Evolutionary conservation across 2,797 vertebrate genomes (phyloP).

Genomic region (Alauda arvensis): DNA sequence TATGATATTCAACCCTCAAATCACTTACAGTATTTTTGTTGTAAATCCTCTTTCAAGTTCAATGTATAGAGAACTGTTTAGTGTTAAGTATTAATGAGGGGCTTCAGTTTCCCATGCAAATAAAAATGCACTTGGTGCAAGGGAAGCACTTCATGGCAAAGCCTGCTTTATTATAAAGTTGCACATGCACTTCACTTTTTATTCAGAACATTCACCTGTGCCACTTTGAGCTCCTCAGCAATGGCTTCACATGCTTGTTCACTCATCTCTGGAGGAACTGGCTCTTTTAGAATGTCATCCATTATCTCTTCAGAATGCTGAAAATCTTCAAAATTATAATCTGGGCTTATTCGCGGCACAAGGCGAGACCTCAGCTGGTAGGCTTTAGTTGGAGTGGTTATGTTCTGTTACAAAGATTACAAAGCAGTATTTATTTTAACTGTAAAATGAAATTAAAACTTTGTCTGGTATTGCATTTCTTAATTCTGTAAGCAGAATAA

Average conservation of each 20-base stretch:
- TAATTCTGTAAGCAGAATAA: background rate
- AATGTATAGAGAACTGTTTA: background rate
- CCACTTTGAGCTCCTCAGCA: slow-evolving; percentile 83
- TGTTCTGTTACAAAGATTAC: slow-evolving; percentile 74
- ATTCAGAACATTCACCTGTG: slow-evolving; percentile 76
- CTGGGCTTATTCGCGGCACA: slow-evolving; percentile 79
- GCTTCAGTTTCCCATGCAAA: background rate
- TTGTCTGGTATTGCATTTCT: background rate
- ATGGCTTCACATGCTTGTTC: slow-evolving; percentile 86
- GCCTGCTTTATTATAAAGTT: fast-evolving
- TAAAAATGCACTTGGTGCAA: background rate
- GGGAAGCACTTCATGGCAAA: background rate
- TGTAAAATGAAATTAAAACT: background rate
- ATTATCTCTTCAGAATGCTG: slow-evolving; percentile 1
- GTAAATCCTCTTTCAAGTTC: background rate
- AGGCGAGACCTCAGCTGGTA: slow-evolving; percentile 82
- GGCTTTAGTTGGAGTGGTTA: slow-evolving; percentile 88
- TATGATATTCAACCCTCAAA: background rate
- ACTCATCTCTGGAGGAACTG: slow-evolving; percentile 82
- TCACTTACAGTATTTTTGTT: background rate
- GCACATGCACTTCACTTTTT: background rate
- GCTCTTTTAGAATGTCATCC: slow-evolving; percentile 81
- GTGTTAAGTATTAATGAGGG: background rate
- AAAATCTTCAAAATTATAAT: slow-evolving; percentile 56
- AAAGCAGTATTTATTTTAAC: background rate